Conservation (phyloP, 2,797 vertebrate species). For the Manis javanica region DNA sequence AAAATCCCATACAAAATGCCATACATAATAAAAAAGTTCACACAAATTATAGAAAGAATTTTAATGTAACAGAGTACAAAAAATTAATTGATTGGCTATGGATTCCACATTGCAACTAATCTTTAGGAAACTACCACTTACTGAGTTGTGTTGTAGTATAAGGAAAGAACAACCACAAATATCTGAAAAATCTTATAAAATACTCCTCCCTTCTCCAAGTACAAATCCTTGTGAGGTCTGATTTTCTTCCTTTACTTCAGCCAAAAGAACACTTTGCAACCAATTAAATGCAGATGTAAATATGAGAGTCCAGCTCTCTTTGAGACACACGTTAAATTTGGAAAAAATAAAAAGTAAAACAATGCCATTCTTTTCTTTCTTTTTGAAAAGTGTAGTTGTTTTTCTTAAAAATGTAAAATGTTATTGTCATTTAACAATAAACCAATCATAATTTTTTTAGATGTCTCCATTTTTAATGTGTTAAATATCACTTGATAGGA, state of each 20-base stretch:
- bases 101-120: neutral
- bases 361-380: neutral
- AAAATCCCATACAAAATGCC: neutral
- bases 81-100: neutral
- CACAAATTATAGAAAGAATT: neutral
- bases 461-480: neutral
- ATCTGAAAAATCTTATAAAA: neutral
- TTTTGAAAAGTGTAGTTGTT: neutral
- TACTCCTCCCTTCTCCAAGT: neutral
- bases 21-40: neutral
- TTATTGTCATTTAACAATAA: neutral
- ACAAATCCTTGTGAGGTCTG: neutral
- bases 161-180: neutral
- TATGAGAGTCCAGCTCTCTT: neutral
- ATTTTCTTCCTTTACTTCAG: neutral
- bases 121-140: neutral
- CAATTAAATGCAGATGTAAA: neutral
- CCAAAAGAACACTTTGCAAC: neutral
- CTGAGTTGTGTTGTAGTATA: neutral
- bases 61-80: neutral
- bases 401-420: constrained; percentile 1
- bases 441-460: neutral
- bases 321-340: neutral
- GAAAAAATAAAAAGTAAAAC: neutral
- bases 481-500: neutral